Evolutionary conservation across 2,113 vertebrate genomes (phyloP).

Genomic region (rabbit (Oryctolagus cuniculus)): mOryCun1.1 NC_091437.1:23759001-23759500

Average conservation of each 20-base stretch:
- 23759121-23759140: neutral
- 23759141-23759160: neutral
- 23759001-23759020: conserved; percentile 80
- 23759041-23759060: neutral
- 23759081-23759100: conserved; percentile 46
- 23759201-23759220: conserved; percentile 22
- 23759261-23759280: neutral
- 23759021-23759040: conserved; percentile 19
- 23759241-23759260: conserved; percentile 22
- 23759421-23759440: neutral
- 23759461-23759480: neutral
- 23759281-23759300: conserved; percentile 50
- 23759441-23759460: neutral
- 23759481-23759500: accelerated
- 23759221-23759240: neutral
- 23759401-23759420: neutral
- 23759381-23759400: neutral
- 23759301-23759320: neutral
- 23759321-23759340: neutral
- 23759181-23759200: neutral
- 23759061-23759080: neutral
- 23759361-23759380: neutral
- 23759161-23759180: neutral
- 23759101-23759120: conserved; percentile 8
- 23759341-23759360: neutral